Conservation (phyloP, 2,888 invertebrate species). For the Argynnis bischoffii region DNA sequence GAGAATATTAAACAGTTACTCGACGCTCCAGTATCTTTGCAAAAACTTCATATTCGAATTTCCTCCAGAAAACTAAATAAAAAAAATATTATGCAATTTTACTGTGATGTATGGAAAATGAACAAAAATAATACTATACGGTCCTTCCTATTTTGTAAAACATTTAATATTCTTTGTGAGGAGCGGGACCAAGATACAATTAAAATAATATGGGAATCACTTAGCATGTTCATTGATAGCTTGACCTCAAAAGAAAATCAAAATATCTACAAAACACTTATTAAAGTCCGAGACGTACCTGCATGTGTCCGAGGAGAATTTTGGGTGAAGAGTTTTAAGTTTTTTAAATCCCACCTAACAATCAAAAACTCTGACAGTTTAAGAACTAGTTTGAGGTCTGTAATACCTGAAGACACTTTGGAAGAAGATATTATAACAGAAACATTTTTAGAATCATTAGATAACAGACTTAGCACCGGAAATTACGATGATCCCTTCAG, state of each 20-base stretch:
- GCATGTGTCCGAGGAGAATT: slow-evolving; percentile 49
- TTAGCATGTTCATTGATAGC: slow-evolving; percentile 57
- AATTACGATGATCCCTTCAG: slow-evolving; percentile 33
- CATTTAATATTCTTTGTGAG: slow-evolving; percentile 53
- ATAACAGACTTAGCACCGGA: slow-evolving; percentile 45
- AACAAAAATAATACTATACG: slow-evolving; percentile 61
- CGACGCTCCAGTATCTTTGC: slow-evolving; percentile 61
- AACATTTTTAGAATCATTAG: slow-evolving; percentile 50
- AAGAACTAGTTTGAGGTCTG: slow-evolving; percentile 40
- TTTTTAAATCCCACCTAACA: slow-evolving; percentile 49
- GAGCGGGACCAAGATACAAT: slow-evolving; percentile 49
- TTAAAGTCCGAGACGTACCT: slow-evolving; percentile 49
- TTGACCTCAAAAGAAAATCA: slow-evolving; percentile 59
- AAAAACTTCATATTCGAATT: slow-evolving; percentile 62
- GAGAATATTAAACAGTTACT: slow-evolving; percentile 49
- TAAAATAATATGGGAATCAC: slow-evolving; percentile 52
- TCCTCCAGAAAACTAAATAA: slow-evolving; percentile 54
- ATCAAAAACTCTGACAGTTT: slow-evolving; percentile 39
- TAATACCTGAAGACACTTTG: slow-evolving; percentile 48
- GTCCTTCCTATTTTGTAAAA: slow-evolving; percentile 54
- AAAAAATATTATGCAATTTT: slow-evolving; percentile 50
- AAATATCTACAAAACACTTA: slow-evolving; percentile 53
- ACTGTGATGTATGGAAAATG: slow-evolving; percentile 54
- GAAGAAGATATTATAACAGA: slow-evolving; percentile 49
- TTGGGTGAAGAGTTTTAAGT: slow-evolving; percentile 55